Percentiles rank a stretch among this genome's conserved stretches.
These are phyloP conservation scores for Drosophila melanocephala DNA, from an alignment of 2,888 invertebrate species.

Conservation along the genomic window DNA sequence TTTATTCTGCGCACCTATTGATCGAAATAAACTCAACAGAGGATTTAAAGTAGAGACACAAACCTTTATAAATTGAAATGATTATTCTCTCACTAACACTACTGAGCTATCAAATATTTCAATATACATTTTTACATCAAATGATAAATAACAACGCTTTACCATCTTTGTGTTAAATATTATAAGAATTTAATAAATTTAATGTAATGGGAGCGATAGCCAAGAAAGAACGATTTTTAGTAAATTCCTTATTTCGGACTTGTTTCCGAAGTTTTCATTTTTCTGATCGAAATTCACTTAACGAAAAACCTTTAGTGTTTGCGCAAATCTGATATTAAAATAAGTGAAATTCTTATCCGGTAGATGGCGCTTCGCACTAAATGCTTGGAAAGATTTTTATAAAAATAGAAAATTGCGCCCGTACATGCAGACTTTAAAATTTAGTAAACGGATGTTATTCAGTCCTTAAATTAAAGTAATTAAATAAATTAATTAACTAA, in stretches of 20 bases:
- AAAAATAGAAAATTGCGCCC: neutral
- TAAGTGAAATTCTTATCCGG: neutral
- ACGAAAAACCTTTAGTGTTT: neutral
- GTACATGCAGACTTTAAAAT: neutral
- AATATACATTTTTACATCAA: neutral
- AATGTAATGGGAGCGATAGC: neutral
- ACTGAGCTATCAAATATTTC: neutral
- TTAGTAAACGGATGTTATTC: too few species aligned
- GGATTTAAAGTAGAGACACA: neutral
- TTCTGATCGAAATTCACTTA: neutral
- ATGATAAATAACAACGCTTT: neutral
- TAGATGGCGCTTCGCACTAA: neutral
- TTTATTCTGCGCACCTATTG: neutral
- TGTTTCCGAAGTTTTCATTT: neutral
- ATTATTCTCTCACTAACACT: neutral
- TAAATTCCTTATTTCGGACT: neutral
- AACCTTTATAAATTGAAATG: neutral
- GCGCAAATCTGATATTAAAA: neutral
- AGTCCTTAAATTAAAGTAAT: too few species aligned
- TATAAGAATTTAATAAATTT: neutral
- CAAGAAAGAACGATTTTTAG: neutral
- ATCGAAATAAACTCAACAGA: neutral
- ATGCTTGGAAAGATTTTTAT: neutral
- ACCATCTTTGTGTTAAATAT: neutral
- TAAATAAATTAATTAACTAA: too few species aligned